phyloP scores from a whole-genome alignment of 2,113 vertebrate genomes.

The Thymallus thymallus region DNA sequence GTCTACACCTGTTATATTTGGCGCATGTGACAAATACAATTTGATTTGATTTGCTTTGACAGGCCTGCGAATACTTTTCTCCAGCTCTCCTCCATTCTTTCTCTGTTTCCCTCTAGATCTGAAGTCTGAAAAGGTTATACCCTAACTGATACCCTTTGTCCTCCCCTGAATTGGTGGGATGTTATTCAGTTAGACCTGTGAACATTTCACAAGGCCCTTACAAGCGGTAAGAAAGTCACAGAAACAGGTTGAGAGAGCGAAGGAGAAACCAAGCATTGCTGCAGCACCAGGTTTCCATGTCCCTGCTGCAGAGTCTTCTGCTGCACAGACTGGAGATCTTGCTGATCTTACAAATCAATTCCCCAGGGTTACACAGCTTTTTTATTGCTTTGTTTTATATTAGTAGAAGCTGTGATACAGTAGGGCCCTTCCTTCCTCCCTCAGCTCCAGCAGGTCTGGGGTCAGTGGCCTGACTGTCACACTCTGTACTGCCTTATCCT shows the following conservation, averaged over 20 bases:
- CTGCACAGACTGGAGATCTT: not conserved
- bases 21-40: too few species aligned
- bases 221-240: not conserved
- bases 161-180: constrained; percentile 28
- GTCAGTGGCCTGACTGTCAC: constrained; percentile 46
- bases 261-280: too few species aligned
- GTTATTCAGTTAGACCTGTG: constrained; percentile 2
- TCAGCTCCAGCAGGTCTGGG: constrained; percentile 16
- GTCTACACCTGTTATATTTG: too few species aligned
- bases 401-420: too few species aligned
- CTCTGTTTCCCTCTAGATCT: constrained; percentile 23
- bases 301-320: not conserved
- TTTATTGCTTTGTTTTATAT: not conserved
- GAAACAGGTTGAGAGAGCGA: not conserved
- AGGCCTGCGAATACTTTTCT: not conserved
- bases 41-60: too few species aligned
- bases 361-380: not conserved
- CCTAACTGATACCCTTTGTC: constrained; percentile 10
- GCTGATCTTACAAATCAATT: not conserved
- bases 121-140: constrained; percentile 28
- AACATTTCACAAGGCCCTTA: not conserved
- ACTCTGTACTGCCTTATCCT: constrained; percentile 43
- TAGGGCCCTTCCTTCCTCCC: too few species aligned
- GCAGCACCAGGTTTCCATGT: not conserved
- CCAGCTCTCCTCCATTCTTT: constrained; percentile 25